A percentile compares a stretch with the other conserved stretches of the same genome.
Conservation (phyloP, 2,888 invertebrate species). For the Eilema sororculum region DNA sequence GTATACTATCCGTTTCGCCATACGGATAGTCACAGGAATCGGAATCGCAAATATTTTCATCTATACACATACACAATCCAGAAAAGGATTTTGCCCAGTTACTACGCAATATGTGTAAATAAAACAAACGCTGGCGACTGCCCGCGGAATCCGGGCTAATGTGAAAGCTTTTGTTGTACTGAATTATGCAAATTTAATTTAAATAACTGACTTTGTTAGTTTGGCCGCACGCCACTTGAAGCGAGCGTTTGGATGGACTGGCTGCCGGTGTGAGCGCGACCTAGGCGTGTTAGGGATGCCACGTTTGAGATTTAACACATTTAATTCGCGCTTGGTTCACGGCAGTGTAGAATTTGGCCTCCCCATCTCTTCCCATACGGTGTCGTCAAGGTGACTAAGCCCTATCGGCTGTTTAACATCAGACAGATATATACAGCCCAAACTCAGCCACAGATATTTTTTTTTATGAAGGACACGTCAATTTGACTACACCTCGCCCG, state of each 20-base stretch:
- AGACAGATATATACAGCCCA: too few relatives aligned
- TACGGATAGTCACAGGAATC: neutral
- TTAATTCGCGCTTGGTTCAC: too few relatives aligned
- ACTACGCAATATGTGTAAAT: constrained; percentile 7
- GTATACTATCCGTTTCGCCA: too few relatives aligned
- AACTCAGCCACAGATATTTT: too few relatives aligned
- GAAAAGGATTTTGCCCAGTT: neutral
- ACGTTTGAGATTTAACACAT: neutral
- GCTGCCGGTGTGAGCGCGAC: neutral
- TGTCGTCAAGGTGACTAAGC: too few relatives aligned
- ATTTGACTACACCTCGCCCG: too few relatives aligned
- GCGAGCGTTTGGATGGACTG: constrained; percentile 9
- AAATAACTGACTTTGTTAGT: constrained; percentile 67
- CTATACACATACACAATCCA: neutral
- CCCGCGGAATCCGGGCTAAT: constrained; percentile 48
- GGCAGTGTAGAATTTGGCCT: too few relatives aligned
- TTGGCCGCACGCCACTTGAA: constrained; percentile 53
- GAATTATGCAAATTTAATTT: constrained; percentile 76
- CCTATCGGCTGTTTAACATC: too few relatives aligned
- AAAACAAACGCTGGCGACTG: constrained; percentile 9
- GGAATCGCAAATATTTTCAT: neutral
- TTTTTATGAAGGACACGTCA: too few relatives aligned
- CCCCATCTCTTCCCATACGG: too few relatives aligned
- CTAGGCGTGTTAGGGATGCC: constrained; percentile 11
- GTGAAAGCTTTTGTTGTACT: constrained; percentile 69